A percentile compares a stretch with the other conserved stretches of the same genome.
These are phyloP conservation scores for Xyliphius kryptos DNA, from an alignment of 2,113 vertebrate species.

Conservation along the genomic window DNA sequence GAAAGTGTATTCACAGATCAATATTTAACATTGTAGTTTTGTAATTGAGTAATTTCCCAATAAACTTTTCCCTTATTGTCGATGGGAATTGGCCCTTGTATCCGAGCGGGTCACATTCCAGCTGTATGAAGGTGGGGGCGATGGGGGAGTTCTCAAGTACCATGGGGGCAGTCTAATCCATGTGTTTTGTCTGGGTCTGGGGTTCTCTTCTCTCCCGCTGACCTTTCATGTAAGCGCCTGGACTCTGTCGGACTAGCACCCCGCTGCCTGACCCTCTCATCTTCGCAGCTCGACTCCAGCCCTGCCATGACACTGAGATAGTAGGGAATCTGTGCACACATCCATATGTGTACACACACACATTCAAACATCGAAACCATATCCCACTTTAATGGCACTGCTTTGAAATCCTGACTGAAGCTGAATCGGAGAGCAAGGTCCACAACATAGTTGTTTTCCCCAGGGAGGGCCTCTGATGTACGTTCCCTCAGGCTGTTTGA, in stretches of 20 bases:
- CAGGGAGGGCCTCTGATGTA: slow-evolving; percentile 46
- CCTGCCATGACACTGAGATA: slow-evolving; percentile 37
- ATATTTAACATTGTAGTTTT: no score
- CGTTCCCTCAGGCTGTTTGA: slow-evolving; percentile 36
- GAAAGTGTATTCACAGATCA: no score
- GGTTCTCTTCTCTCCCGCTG: slow-evolving; percentile 57
- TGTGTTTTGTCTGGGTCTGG: slow-evolving; percentile 72
- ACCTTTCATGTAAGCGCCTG: slow-evolving; percentile 62
- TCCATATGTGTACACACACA: slow-evolving; percentile 19
- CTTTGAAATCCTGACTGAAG: slow-evolving; percentile 46
- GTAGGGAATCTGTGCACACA: slow-evolving; percentile 36
- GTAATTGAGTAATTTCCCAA: no score
- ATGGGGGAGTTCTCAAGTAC: slow-evolving; percentile 48
- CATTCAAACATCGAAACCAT: no score
- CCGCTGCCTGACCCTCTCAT: slow-evolving; percentile 35
- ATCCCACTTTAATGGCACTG: slow-evolving; percentile 33
- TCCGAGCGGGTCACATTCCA: slow-evolving; percentile 72
- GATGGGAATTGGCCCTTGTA: slow-evolving; percentile 52
- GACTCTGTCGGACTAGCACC: slow-evolving; percentile 24
- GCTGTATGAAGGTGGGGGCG: slow-evolving; percentile 61
- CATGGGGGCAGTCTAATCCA: slow-evolving; percentile 42
- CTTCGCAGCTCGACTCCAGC: slow-evolving; percentile 38
- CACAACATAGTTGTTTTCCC: slow-evolving; percentile 44
- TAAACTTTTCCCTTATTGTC: slow-evolving; percentile 31
- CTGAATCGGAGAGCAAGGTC: slow-evolving; percentile 31